These are phyloP conservation scores for Caenorhabditis briggsae DNA, from an alignment of 1,140 invertebrate genomes.

Conservation along the genomic window DNA sequence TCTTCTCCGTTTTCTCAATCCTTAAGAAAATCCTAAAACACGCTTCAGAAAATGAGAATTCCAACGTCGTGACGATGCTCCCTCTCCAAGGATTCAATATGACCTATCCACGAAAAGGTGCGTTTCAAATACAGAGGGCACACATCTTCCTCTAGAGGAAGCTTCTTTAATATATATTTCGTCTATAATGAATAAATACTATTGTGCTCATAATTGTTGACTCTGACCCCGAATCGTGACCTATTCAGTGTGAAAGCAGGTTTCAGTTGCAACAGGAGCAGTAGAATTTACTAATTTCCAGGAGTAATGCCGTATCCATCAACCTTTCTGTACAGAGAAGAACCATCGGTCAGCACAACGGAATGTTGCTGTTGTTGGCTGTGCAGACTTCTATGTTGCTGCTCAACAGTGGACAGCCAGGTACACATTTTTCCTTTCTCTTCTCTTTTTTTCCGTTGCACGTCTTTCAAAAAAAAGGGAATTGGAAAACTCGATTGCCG, in stretches of 20 bases:
- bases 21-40: neutral
- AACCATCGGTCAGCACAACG: neutral
- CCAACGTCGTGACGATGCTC: constrained; percentile 15
- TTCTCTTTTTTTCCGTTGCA: neutral
- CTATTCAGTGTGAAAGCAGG: neutral
- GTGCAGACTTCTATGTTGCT: constrained; percentile 23
- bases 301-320: constrained; percentile 23
- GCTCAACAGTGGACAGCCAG: constrained; percentile 2
- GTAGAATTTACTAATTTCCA: neutral
- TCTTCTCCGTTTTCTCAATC: neutral
- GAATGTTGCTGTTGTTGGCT: constrained; percentile 44
- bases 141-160: too few relatives aligned
- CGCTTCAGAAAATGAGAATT: constrained; percentile 7
- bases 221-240: neutral
- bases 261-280: neutral
- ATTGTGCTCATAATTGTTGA: constrained; percentile 33
- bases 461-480: neutral
- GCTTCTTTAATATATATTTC: constrained; percentile 1
- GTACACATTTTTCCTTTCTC: neutral
- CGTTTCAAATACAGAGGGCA: neutral
- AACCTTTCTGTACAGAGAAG: constrained; percentile 33
- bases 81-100: neutral
- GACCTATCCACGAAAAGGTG: constrained; percentile 21
- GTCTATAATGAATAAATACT: constrained; percentile 26
- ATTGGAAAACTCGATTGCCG: constrained; percentile 45